These are phyloP conservation scores for Ctenopoma kingsleyae DNA, from an alignment of 2,797 vertebrate genomes.

Conservation along the genomic window DNA sequence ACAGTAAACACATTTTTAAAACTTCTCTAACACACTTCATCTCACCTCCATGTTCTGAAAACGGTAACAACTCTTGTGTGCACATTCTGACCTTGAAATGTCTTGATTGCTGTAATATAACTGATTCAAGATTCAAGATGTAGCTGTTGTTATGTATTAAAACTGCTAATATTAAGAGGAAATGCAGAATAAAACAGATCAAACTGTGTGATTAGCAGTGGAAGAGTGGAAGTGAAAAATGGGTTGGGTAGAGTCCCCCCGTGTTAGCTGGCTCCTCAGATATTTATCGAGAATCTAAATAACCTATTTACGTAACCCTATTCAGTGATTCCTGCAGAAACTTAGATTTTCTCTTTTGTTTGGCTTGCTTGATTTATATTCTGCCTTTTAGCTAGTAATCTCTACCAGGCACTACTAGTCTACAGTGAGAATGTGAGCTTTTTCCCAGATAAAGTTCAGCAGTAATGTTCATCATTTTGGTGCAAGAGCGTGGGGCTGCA, in stretches of 20 bases:
- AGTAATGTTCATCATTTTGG: neutral
- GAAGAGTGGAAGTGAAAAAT: neutral
- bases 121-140: too few relatives aligned
- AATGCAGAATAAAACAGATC: neutral
- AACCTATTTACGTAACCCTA: neutral
- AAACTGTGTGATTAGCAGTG: neutral
- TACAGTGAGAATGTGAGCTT: neutral
- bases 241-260: neutral
- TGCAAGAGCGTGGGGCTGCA: neutral
- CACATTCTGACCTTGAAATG: too few relatives aligned
- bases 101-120: too few relatives aligned
- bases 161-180: neutral
- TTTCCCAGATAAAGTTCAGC: conserved; percentile 25
- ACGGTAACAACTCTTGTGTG: too few relatives aligned
- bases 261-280: neutral
- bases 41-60: too few relatives aligned
- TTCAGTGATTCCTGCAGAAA: neutral
- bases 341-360: neutral
- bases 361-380: neutral
- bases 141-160: neutral
- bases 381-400: neutral
- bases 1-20: too few relatives aligned
- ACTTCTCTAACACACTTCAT: too few relatives aligned
- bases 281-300: neutral
- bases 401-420: neutral